A percentile compares a stretch with the other conserved stretches of the same genome.
These are phyloP conservation scores for Margarornis squamiger DNA, from an alignment of 2,797 vertebrate genomes.

Conservation along the genomic window DNA sequence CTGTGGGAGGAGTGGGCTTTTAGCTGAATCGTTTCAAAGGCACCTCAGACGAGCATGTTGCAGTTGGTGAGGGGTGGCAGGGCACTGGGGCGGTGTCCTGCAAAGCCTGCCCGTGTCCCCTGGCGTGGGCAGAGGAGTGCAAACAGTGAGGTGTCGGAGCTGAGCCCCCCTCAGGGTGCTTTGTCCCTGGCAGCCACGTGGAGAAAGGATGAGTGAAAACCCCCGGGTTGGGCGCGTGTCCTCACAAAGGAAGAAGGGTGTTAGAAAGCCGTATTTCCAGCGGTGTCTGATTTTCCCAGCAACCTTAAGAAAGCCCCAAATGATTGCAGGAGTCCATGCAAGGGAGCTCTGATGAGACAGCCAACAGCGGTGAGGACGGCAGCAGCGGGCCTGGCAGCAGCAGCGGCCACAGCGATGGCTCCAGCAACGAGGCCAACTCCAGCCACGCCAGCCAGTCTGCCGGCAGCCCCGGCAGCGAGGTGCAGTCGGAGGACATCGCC, in stretches of 20 bases:
- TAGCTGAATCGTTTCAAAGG: neutral
- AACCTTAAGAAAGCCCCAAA: neutral
- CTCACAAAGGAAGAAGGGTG: neutral
- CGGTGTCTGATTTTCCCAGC: neutral
- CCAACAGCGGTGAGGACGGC: conserved; percentile 97
- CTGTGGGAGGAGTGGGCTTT: neutral
- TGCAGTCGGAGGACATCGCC: conserved; percentile 95
- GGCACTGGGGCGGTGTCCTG: rapidly evolving
- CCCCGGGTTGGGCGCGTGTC: neutral
- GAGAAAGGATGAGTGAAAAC: neutral
- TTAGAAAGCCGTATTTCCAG: neutral
- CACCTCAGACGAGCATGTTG: neutral
- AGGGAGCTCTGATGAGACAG: conserved; percentile 97
- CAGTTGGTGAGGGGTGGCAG: neutral
- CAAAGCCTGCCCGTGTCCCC: too few species aligned
- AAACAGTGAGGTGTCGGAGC: neutral
- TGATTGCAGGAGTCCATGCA: conserved; percentile 93
- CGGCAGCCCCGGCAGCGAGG: conserved; percentile 94
- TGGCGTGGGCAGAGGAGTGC: neutral
- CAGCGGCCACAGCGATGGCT: conserved; percentile 93
- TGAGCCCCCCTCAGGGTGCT: neutral
- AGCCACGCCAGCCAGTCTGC: conserved; percentile 94
- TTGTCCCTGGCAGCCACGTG: neutral
- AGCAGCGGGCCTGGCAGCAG: conserved; percentile 95
- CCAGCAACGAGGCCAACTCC: conserved; percentile 95